Evolutionary conservation across 2,797 vertebrate genomes (phyloP).

Genomic region (Melanotaenia boesemani): DNA sequence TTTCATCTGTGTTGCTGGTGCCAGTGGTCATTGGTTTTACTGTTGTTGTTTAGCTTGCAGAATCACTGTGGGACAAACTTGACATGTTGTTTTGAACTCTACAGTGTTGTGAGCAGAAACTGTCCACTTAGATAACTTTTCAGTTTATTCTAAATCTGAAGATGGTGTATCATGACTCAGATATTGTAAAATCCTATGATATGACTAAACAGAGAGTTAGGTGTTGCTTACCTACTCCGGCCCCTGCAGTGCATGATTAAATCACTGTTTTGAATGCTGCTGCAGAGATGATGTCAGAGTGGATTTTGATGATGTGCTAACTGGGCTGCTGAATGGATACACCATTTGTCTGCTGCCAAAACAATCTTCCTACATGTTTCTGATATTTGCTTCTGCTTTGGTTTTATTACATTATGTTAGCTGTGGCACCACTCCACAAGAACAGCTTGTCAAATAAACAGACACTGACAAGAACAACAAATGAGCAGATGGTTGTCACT

Average conservation of each 20-base stretch:
- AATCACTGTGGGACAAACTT: conserved; percentile 5
- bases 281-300: conserved; percentile 22
- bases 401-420: conserved; percentile 17
- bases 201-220: conserved; percentile 16
- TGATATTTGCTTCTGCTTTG: background rate
- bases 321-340: conserved; percentile 7
- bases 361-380: background rate
- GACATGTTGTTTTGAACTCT: background rate
- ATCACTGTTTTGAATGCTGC: conserved; percentile 11
- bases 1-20: background rate
- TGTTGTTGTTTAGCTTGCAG: background rate
- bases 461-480: conserved; percentile 17
- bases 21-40: background rate
- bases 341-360: conserved; percentile 16
- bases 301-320: conserved; percentile 23
- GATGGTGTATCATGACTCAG: conserved; percentile 17
- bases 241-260: conserved; percentile 9
- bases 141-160: conserved; percentile 3
- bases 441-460: conserved; percentile 17
- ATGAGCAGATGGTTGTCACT: conserved; percentile 19
- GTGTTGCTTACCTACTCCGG: conserved; percentile 17
- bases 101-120: conserved; percentile 2
- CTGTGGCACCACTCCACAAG: background rate
- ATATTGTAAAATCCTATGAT: conserved; percentile 15
- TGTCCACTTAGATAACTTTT: background rate